Conservation (phyloP, 2,113 vertebrate species). For the Labrus mixtus region DNA sequence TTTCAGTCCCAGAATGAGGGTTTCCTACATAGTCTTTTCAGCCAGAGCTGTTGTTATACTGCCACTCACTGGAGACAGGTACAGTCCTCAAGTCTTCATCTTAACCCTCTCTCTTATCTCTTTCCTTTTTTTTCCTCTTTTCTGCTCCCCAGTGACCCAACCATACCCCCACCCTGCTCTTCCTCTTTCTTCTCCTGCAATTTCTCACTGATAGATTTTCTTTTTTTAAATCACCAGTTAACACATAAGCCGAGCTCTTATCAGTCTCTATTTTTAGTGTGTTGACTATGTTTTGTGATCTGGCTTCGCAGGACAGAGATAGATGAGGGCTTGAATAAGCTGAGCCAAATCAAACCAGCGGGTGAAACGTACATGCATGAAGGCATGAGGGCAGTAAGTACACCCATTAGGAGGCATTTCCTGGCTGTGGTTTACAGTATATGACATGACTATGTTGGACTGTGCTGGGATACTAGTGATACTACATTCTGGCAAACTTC, state of each 20-base stretch:
- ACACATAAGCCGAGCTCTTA: background rate
- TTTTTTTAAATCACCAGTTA: constrained; percentile 8
- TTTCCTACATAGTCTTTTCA: constrained; percentile 96
- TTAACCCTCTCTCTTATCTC: background rate
- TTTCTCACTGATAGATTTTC: background rate
- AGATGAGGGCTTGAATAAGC: constrained; percentile 85
- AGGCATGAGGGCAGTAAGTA: constrained; percentile 87
- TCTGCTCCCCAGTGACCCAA: background rate
- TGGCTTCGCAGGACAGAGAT: constrained; percentile 83
- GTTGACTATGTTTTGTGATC: background rate
- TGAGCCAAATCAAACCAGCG: constrained; percentile 86
- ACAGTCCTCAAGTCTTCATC: background rate
- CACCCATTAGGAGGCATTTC: background rate
- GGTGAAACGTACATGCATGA: constrained; percentile 97
- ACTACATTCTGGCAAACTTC: background rate
- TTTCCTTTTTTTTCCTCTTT: no score
- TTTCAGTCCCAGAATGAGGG: constrained; percentile 92
- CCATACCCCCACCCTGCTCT: background rate
- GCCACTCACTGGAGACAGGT: constrained; percentile 96
- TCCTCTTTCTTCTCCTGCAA: background rate
- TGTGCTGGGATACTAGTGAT: no score
- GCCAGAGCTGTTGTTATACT: constrained; percentile 87
- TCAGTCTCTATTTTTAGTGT: background rate
- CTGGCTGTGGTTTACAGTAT: no score
- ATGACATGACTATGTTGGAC: no score